These are phyloP conservation scores for Nomada fabriciana DNA, from an alignment of 2,888 invertebrate genomes.

Conservation along the genomic window DNA sequence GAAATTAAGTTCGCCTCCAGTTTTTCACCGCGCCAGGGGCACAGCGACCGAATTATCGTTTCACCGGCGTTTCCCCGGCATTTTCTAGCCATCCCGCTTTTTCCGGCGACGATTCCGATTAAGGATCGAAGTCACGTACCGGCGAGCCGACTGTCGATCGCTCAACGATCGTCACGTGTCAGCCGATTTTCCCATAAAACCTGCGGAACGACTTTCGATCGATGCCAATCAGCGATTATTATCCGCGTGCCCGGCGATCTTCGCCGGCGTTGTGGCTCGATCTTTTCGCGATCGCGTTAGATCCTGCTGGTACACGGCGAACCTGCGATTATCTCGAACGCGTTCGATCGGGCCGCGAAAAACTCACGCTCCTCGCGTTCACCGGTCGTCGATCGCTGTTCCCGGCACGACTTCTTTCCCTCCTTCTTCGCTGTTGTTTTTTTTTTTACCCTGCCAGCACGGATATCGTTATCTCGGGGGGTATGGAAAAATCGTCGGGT, in stretches of 20 bases:
- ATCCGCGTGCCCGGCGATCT: conserved; percentile 70
- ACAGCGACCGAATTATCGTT: conserved; percentile 48
- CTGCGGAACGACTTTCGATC: conserved; percentile 72
- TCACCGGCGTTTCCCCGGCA: conserved; percentile 42
- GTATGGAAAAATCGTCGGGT: neutral
- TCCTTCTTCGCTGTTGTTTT: neutral
- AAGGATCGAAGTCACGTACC: conserved; percentile 70
- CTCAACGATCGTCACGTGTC: conserved; percentile 71
- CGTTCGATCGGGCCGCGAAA: conserved; percentile 38
- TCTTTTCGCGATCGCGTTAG: conserved; percentile 61
- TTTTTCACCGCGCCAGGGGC: conserved; percentile 8
- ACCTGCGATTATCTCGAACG: conserved; percentile 51
- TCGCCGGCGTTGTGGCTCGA: conserved; percentile 40
- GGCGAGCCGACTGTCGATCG: conserved; percentile 64
- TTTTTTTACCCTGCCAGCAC: neutral
- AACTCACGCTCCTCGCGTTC: conserved; percentile 26
- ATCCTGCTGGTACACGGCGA: conserved; percentile 47
- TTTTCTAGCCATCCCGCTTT: conserved; percentile 45
- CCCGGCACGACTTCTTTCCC: neutral
- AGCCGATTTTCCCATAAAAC: conserved; percentile 73
- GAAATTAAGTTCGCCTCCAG: conserved; percentile 35
- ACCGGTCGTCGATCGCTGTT: neutral
- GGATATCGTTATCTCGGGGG: neutral
- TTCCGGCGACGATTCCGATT: conserved; percentile 52
- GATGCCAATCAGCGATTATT: conserved; percentile 72